These are phyloP conservation scores for Ascidia mentula DNA, from an alignment of 23 tunicate genomes.

Conservation along the genomic window DNA sequence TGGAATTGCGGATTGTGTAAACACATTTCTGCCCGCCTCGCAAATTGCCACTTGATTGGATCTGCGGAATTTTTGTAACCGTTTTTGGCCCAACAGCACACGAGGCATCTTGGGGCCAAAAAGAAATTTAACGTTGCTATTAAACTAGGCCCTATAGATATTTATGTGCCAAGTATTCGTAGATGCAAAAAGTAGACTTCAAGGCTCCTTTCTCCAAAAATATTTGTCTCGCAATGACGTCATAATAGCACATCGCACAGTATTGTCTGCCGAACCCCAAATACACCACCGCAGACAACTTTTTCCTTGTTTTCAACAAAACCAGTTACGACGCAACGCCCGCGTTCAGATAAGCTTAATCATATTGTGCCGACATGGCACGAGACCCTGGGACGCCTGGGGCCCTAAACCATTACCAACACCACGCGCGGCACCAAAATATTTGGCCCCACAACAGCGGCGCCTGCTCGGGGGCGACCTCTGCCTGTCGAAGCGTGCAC, in stretches of 20 bases:
- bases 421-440: neutral
- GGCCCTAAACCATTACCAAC: neutral
- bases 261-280: too few relatives aligned
- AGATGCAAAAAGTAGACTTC: too few relatives aligned
- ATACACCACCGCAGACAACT: neutral
- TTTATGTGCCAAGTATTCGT: too few relatives aligned
- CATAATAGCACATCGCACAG: too few relatives aligned
- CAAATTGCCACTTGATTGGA: neutral
- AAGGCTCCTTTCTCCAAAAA: too few relatives aligned
- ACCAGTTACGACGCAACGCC: too few relatives aligned
- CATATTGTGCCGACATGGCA: neutral
- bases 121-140: too few relatives aligned
- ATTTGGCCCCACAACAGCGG: neutral
- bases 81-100: too few relatives aligned
- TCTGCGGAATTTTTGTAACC: neutral
- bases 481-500: neutral
- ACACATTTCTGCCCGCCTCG: neutral
- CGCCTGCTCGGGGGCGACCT: neutral
- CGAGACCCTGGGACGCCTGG: neutral
- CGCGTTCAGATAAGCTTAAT: neutral
- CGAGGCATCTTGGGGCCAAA: too few relatives aligned
- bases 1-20: conserved; percentile 7
- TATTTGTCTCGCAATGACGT: too few relatives aligned
- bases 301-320: neutral
- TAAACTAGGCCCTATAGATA: too few relatives aligned